Evolutionary conservation across 2,888 invertebrate species (phyloP), one percentile per base, ranked within the genome.

Genomic region (Nemurella pictetii): DNA sequence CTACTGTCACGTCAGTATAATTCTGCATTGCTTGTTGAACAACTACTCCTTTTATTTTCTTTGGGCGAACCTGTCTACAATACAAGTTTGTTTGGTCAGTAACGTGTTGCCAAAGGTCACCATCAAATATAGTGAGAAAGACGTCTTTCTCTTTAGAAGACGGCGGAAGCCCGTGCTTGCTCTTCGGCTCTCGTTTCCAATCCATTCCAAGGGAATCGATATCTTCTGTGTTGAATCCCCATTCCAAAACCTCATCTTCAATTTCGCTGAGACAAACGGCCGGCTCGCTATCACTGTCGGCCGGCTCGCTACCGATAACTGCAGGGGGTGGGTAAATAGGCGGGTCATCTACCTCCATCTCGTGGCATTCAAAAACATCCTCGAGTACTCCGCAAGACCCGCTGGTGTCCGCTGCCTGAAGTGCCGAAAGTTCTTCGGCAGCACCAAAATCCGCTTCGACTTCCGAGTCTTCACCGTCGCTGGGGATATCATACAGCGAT

Each of bases 221-320:
- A 29, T 75, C 32, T 36, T 2, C 35, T 26, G 32, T 25, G 35
- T 77, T 75, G 20, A 27, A 12, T 9, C 77, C 75, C 84, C 84
- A 84, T 25, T 75, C 84, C 15, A 30, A 27, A 29, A 28, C 84
- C 29, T 84, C 84, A 1, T 84, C 84, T 29, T 84, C 84, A 25
- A 35, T 36, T 83, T 83, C 55, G 25, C 5, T 26, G 4, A 7
- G 25, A 25, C 25, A n/a, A 74, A 25, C 74, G 35, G 35, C 35
- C 12, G 35, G 35, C 20, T 80, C 80, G 32, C 30, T 30, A 78
- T 78, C 78, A 25, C 30, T 30, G 20, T 15, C 27, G 2, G 27
- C 80, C 9, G 35, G 26, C 27, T 32, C 80, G n/a, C 35, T 35
- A 15, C 15, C 20, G n/a, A 30, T n/a, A 15, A 32, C 27, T 7